Evolutionary conservation across 2,797 vertebrate species (phyloP).

Genomic region (Scyliorhinus canicula): DNA sequence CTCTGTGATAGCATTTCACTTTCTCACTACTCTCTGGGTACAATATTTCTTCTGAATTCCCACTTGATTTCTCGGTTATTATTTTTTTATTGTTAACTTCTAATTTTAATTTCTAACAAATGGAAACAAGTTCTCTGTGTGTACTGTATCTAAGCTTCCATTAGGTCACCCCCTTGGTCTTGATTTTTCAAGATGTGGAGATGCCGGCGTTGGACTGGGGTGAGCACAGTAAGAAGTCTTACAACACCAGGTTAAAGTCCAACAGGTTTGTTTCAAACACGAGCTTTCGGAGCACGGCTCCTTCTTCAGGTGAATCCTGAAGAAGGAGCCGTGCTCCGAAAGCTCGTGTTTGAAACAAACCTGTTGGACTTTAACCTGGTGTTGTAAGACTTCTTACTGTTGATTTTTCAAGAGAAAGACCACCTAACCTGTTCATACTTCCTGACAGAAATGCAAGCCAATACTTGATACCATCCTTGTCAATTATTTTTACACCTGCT

Average conservation of each 20-base stretch:
- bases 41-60: not conserved
- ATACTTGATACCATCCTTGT: not conserved
- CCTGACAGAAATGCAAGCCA: not conserved
- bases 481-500: not conserved
- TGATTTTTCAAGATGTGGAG: not conserved
- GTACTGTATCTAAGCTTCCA: not conserved
- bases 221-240: no score
- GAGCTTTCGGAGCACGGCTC: no score
- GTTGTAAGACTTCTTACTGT: no score
- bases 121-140: not conserved
- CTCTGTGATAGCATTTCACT: not conserved
- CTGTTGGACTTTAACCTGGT: no score
- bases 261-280: no score
- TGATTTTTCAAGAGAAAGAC: not conserved
- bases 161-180: not conserved
- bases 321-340: no score
- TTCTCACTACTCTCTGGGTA: not conserved
- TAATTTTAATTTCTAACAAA: not conserved
- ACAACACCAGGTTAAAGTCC: no score
- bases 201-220: no score
- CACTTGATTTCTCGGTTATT: not conserved
- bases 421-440: not conserved
- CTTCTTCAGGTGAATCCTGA: no score
- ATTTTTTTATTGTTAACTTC: not conserved
- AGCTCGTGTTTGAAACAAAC: no score